These are phyloP conservation scores for Peromyscus maniculatus DNA, from an alignment of 2,113 vertebrate species.

Conservation along the genomic window DNA sequence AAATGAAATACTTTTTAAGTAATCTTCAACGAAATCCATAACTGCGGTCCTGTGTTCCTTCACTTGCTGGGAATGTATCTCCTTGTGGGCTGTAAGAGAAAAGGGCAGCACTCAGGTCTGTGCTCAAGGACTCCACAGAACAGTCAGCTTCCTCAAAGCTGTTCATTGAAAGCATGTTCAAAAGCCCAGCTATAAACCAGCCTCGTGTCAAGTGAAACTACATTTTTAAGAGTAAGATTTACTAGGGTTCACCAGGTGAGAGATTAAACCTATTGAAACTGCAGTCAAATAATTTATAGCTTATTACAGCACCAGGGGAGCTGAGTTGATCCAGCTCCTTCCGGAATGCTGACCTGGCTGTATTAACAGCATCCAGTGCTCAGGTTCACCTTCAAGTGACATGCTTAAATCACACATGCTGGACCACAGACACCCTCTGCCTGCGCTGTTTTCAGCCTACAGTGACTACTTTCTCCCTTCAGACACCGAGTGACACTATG, in stretches of 20 bases:
- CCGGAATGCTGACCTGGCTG: not conserved
- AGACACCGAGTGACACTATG: not conserved
- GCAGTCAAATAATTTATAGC: not conserved
- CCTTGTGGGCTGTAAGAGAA: constrained; percentile 91
- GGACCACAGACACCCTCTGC: no score
- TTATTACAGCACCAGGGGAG: not conserved
- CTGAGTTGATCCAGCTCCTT: not conserved
- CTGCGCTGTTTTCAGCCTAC: not conserved
- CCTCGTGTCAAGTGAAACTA: not conserved
- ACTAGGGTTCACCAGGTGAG: constrained; percentile 9
- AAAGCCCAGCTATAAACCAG: constrained; percentile 29
- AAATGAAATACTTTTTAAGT: constrained; percentile 92
- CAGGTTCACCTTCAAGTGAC: not conserved
- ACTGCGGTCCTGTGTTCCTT: constrained; percentile 95
- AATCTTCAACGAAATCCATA: constrained; percentile 94
- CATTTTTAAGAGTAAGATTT: constrained; percentile 39
- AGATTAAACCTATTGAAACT: constrained; percentile 24
- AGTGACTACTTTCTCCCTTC: rapidly evolving
- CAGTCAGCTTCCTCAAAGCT: not conserved
- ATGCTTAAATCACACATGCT: not conserved
- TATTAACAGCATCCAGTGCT: not conserved
- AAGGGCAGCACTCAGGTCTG: constrained; percentile 7
- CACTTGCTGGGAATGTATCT: constrained; percentile 91
- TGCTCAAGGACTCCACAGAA: not conserved
- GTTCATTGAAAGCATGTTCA: not conserved